Evolutionary conservation across 2,797 vertebrate species (phyloP).

Genomic region (Sebastes oblongus): DNA sequence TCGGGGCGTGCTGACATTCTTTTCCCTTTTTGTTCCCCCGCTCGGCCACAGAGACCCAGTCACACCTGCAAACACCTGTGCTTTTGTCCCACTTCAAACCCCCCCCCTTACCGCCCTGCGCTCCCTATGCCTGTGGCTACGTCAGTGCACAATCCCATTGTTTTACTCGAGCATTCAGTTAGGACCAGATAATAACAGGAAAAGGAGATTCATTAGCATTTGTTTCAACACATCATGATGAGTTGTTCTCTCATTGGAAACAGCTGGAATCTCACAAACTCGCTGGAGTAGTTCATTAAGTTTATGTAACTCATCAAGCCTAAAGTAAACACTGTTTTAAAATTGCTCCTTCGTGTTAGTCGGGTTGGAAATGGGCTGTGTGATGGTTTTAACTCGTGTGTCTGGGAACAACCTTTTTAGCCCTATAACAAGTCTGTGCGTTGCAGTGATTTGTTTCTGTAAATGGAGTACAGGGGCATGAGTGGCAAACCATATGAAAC

Average conservation of each 20-base stretch:
- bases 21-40: conserved; percentile 15
- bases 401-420: conserved; percentile 34
- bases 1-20: conserved; percentile 61
- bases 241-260: conserved; percentile 23
- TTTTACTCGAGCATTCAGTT: conserved; percentile 57
- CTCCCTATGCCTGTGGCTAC: conserved; percentile 62
- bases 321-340: conserved; percentile 52
- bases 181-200: conserved; percentile 63
- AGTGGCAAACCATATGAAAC: conserved; percentile 76
- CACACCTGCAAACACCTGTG: conserved; percentile 84
- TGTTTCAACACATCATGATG: conserved; percentile 39
- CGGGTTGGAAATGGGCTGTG: conserved; percentile 39
- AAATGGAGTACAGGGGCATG: conserved; percentile 49
- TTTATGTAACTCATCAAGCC: conserved; percentile 55
- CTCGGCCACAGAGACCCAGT: conserved; percentile 55
- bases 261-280: conserved; percentile 9
- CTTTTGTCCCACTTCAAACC: conserved; percentile 75
- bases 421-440: conserved; percentile 22
- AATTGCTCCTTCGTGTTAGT: conserved; percentile 39
- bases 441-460: conserved; percentile 34
- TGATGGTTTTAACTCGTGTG: conserved; percentile 63
- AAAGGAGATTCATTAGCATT: conserved; percentile 59
- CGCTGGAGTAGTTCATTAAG: conserved; percentile 42
- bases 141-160: conserved; percentile 57
- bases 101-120: conserved; percentile 6